Evolutionary conservation across 2,888 invertebrate species (phyloP).

Genomic region (Erpobdella octoculata): DNA sequence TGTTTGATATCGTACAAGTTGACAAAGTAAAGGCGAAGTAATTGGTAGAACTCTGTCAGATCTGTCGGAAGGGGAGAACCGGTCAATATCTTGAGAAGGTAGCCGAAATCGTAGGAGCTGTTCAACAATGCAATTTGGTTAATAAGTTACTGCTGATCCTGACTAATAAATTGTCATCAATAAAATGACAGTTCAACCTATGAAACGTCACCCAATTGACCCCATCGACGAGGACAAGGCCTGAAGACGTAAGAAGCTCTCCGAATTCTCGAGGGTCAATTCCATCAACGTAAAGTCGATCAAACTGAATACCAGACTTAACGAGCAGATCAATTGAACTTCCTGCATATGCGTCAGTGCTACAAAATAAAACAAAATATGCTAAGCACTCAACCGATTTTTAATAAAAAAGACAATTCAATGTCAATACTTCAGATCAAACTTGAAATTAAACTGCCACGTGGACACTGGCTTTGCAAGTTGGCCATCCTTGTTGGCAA

Average conservation of each 20-base stretch:
- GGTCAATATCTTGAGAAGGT: conserved; percentile 84
- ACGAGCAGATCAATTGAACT: conserved; percentile 91
- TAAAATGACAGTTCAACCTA: conserved; percentile 55
- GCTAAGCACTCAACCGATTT: neutral
- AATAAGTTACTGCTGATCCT: too few species aligned
- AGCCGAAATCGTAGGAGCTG: conserved; percentile 96
- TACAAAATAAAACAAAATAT: neutral
- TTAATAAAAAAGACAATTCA: neutral
- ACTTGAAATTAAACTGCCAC: conserved; percentile 99
- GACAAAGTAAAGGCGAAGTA: conserved; percentile 84
- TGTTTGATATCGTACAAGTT: conserved; percentile 98
- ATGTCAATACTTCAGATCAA: conserved; percentile 71
- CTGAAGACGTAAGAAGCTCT: conserved; percentile 91
- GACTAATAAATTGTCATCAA: too few species aligned
- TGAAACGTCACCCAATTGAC: conserved; percentile 98
- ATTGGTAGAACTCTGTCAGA: conserved; percentile 90
- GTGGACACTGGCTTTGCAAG: conserved; percentile 69
- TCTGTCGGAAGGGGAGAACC: conserved; percentile 85
- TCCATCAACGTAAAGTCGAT: conserved; percentile 95
- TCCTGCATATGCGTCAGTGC: neutral
- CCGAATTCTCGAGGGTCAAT: conserved; percentile 95
- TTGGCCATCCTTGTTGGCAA: conserved; percentile 92
- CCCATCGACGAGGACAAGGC: conserved; percentile 86
- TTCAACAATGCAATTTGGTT: neutral
- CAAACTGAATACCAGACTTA: conserved; percentile 79